Base-by-base conservation (phyloP, 2,113 vertebrate genomes). In the Eclectus roratus region DNA sequence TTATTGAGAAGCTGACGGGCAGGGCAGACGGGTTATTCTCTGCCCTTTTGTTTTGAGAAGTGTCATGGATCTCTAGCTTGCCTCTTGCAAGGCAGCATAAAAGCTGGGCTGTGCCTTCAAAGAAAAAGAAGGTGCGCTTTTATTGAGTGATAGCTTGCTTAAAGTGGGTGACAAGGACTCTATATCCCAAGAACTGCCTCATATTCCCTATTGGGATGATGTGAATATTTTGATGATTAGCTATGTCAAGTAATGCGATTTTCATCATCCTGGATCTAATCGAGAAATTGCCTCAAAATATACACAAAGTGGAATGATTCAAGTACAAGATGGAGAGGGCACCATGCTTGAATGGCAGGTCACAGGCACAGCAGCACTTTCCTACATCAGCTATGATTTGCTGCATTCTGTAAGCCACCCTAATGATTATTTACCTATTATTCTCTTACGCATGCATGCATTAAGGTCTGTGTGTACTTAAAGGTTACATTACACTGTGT, bases 11-110 rank as follows among this genome's bases (percentile, higher is more conserved):
- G 78, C 50, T 80, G 84, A 64, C 80, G 78, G 79, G 68, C 49
- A 85, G 72, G 76, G 88, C 88, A 94, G 49, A n/a, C 2, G 1
- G 88, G 66, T 94, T 92, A 89, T 93, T 85, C 77, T 50, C 61
- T 76, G 79, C 24, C 85, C 94, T 91, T 96, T 89, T 95, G 47
- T 92, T 93, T 87, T 85, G 35, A 92, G 65, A 80, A 88, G 60
- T 55, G 44, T 44, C 39, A 25, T 28, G 11, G 82, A 86, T 88
- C 82, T 88, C 71, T 39, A 95, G 81, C 41, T 80, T 83, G 60
- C 39, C 71, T 94, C 25, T 77, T 80, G 39, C 52, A 80, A 78
- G 23, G 33, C 50, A 91, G 18, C 68, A 78, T 24, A 80, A 91
- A 73, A 92, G 23, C 7, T 13, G 33, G 47, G 27, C 4, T 53